Base-by-base conservation (phyloP, 1,140 invertebrate species). In the Saccostrea echinata region DNA sequence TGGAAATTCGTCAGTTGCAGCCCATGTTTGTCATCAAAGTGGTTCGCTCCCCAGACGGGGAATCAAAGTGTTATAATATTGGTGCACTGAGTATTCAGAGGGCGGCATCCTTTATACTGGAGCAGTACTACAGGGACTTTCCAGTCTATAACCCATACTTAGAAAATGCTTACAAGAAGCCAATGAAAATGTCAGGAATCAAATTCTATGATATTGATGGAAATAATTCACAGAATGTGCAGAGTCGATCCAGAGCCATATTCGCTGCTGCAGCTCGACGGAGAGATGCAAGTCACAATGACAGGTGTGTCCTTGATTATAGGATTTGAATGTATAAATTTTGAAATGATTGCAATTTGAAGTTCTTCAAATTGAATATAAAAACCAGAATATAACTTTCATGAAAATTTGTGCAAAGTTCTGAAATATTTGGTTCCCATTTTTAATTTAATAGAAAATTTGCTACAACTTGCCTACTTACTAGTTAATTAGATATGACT, bases 201-300 rank as follows among this genome's bases (percentile, higher is more conserved):
- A 99, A 99, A 93, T 98, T 99, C 94, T 99, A 99, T 95, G 98
- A 99, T 94, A 98, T 99, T 0, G 98, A 99, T 93, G 97, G 95
- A 35, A 92, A 93, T 87, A 86, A 93, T 91, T 88, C 90, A 96
- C 80, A 88, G 11, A 90, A 90, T 43, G 89, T 84, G 35, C 91
- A 93, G 84, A 92, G 91, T 16, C 86, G 92, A 95, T 96, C 95
- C 3, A 94, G 96, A 82, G 96, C 97, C 16, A 96, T 97, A 88
- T 94, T 97, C 87, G 96, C 94, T n/a, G 92, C 93, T n/a, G 91
- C 92, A 35, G 91, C 92, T 11, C 30, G 94, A 27, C 96, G 98
- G 33, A 96, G 98, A 92, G 97, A 98, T 91, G 97, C 97, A 8
- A 97, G 98, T 92, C 98, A 99, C 95, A 99, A 99, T 94, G 98